These are phyloP conservation scores for Lipotes vexillifer DNA, from an alignment of 2,113 vertebrate genomes.

Conservation along the genomic window DNA sequence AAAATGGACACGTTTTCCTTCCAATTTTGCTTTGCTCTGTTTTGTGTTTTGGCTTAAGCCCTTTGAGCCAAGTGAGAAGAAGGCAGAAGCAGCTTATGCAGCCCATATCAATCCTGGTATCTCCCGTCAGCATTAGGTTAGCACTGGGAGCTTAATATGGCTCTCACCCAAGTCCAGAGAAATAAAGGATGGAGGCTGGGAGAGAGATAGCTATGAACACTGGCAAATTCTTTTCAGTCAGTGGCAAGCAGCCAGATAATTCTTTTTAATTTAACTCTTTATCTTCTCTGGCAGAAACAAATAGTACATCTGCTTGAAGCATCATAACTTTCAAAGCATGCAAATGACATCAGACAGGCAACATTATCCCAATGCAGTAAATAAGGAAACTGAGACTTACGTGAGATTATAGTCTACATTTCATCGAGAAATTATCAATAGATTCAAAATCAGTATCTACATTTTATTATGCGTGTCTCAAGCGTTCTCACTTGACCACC, in stretches of 20 bases:
- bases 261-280: slow-evolving; percentile 63
- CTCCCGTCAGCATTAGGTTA: slow-evolving; percentile 41
- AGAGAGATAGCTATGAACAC: slow-evolving; percentile 38
- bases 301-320: slow-evolving; percentile 14
- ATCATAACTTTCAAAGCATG: neutral
- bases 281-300: slow-evolving; percentile 46
- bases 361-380: neutral
- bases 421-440: neutral
- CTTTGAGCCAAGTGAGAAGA: neutral
- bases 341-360: neutral
- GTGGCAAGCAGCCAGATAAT: slow-evolving; percentile 44
- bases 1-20: neutral
- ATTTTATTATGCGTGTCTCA: neutral
- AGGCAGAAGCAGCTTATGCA: neutral
- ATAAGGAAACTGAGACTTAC: neutral
- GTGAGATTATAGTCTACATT: neutral
- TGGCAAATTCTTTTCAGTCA: slow-evolving; percentile 49
- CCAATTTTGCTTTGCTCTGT: neutral
- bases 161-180: slow-evolving; percentile 49
- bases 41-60: slow-evolving; percentile 21
- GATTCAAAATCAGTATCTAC: neutral
- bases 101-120: slow-evolving; percentile 34
- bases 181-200: slow-evolving; percentile 10
- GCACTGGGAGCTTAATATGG: slow-evolving; percentile 38
- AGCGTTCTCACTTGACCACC: neutral